phyloP scores from a whole-genome alignment of 2,888 invertebrate species.

The Acanthacorydalis orientalis region DNA sequence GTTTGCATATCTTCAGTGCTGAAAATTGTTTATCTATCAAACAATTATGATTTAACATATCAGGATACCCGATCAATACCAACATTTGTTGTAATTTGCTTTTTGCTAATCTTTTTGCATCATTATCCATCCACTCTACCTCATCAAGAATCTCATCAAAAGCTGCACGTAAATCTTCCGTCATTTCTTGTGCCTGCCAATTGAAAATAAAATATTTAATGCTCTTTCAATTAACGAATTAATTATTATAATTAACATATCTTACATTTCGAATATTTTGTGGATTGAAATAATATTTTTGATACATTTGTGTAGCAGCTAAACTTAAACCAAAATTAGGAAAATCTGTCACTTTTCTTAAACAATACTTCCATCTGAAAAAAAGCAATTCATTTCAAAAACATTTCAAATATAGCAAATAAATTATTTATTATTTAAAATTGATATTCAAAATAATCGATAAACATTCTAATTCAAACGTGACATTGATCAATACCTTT shows the following conservation, averaged over 20 bases:
- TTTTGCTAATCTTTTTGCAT: conserved; percentile 27
- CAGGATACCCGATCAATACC: conserved; percentile 25
- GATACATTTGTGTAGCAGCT: conserved; percentile 22
- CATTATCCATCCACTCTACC: conserved; percentile 34
- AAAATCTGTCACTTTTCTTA: conserved; percentile 21
- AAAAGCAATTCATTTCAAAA: conserved; percentile 1
- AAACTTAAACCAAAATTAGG: conserved; percentile 19
- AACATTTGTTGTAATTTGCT: conserved; percentile 31
- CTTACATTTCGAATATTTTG: conserved; percentile 19
- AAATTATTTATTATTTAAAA: not conserved
- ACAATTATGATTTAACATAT: conserved; percentile 13
- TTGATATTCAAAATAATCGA: not conserved
- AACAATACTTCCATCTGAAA: conserved; percentile 23
- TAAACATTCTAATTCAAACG: no score
- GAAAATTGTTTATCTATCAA: conserved; percentile 8
- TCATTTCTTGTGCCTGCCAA: conserved; percentile 21
- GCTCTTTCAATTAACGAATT: not conserved
- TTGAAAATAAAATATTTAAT: not conserved
- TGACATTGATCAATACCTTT: not conserved
- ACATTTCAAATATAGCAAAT: not conserved
- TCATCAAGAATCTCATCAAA: conserved; percentile 28
- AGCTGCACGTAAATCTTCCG: conserved; percentile 26
- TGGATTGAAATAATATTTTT: conserved; percentile 18
- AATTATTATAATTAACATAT: not conserved
- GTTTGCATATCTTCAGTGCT: not conserved